Evolutionary conservation across 2,888 invertebrate genomes (phyloP).

Genomic region (Stenolophus ochropezus): DNA sequence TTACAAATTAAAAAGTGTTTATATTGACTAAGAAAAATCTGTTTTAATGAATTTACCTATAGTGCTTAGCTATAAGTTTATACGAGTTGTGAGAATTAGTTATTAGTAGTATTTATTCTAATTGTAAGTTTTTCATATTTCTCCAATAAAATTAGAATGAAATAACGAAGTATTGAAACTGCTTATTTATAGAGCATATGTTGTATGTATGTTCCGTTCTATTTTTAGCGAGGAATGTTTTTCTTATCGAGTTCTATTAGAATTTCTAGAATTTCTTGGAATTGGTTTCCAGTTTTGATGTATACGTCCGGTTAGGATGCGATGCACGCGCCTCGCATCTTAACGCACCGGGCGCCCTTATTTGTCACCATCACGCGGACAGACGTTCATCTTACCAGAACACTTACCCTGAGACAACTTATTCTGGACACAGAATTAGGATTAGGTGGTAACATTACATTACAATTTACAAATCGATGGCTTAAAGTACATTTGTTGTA

Average conservation of each 20-base stretch:
- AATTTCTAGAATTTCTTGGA: conserved; percentile 58
- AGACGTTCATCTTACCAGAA: conserved; percentile 41
- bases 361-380: conserved; percentile 43
- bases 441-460: too few relatives aligned
- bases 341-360: conserved; percentile 10
- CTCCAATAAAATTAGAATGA: conserved; percentile 19
- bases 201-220: conserved; percentile 22
- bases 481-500: too few relatives aligned
- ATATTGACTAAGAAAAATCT: neutral
- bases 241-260: conserved; percentile 51
- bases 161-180: neutral
- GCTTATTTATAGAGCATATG: conserved; percentile 12
- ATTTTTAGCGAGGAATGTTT: conserved; percentile 54
- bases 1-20: too few relatives aligned
- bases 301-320: conserved; percentile 54
- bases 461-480: too few relatives aligned
- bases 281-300: conserved; percentile 55
- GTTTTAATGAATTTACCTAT: conserved; percentile 5
- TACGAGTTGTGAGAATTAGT: conserved; percentile 49
- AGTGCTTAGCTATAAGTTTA: neutral
- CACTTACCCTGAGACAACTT: too few relatives aligned
- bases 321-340: conserved; percentile 30
- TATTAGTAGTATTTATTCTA: conserved; percentile 56
- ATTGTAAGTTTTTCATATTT: conserved; percentile 43
- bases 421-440: too few relatives aligned